phyloP scores from a whole-genome alignment of 2,888 invertebrate genomes.

The Heliconius aoede region DNA sequence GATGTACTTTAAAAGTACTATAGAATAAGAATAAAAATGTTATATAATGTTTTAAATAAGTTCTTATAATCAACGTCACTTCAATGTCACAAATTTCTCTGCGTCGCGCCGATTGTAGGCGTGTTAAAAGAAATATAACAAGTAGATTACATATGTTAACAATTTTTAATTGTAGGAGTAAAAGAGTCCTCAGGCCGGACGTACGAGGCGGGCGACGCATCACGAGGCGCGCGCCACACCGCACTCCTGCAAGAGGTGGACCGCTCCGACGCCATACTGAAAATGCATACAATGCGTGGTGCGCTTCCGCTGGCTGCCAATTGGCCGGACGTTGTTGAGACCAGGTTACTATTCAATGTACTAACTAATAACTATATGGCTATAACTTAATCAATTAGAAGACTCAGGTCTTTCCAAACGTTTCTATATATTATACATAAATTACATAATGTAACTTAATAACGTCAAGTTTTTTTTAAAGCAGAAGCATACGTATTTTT shows the following conservation, averaged over 20 bases:
- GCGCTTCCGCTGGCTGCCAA: conserved; percentile 81
- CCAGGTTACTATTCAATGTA: conserved; percentile 70
- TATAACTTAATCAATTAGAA: too few relatives aligned
- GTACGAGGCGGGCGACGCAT: conserved; percentile 81
- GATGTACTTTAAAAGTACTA: too few relatives aligned
- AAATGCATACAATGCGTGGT: conserved; percentile 85
- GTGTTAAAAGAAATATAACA: neutral
- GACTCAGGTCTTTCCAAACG: too few relatives aligned
- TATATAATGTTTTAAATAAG: too few relatives aligned
- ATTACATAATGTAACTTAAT: neutral
- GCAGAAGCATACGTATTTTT: neutral
- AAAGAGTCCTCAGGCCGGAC: conserved; percentile 64
- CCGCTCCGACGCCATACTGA: conserved; percentile 87
- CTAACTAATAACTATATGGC: neutral
- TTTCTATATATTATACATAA: too few relatives aligned
- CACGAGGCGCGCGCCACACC: conserved; percentile 85
- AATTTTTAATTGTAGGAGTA: conserved; percentile 44
- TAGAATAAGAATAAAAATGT: too few relatives aligned
- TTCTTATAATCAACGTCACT: too few relatives aligned
- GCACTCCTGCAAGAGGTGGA: conserved; percentile 86
- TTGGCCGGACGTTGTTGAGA: conserved; percentile 86
- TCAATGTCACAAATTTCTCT: too few relatives aligned
- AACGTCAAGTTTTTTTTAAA: neutral
- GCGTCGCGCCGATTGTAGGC: too few relatives aligned
- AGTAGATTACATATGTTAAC: neutral